Evolutionary conservation across 2,888 invertebrate species (phyloP).

Genomic region (Hoplodrina ambigua): DNA sequence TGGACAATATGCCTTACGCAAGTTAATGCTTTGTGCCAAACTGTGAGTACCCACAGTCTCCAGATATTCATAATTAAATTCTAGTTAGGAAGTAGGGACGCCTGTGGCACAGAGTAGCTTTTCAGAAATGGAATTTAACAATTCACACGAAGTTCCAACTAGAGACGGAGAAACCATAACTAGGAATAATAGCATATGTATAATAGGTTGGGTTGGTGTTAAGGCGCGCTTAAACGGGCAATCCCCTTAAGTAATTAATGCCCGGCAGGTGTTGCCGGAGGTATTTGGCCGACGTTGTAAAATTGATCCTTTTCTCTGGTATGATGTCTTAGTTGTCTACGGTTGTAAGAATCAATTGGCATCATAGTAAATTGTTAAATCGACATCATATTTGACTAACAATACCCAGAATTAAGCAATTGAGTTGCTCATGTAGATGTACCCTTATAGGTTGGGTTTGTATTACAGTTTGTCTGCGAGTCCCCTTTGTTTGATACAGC

Average conservation of each 20-base stretch:
- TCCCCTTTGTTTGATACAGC: slow-evolving; percentile 62
- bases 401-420: not conserved
- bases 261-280: not conserved
- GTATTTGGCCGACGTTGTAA: not conserved
- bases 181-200: slow-evolving; percentile 77
- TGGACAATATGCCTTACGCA: slow-evolving; percentile 60
- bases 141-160: slow-evolving; percentile 86
- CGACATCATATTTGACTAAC: not conserved
- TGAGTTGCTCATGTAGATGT: slow-evolving; percentile 9
- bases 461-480: slow-evolving; percentile 62
- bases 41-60: slow-evolving; percentile 76
- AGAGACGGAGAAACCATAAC: slow-evolving; percentile 79
- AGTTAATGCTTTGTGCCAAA: slow-evolving; percentile 69
- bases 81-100: slow-evolving; percentile 84
- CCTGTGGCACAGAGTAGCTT: slow-evolving; percentile 78
- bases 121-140: slow-evolving; percentile 88
- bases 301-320: not conserved
- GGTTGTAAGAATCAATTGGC: not conserved
- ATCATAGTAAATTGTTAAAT: not conserved
- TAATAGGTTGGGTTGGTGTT: slow-evolving; percentile 63
- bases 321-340: not conserved
- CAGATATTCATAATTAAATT: slow-evolving; percentile 87
- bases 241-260: not conserved
- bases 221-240: slow-evolving; percentile 9
- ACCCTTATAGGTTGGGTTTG: slow-evolving; percentile 61